Percentiles rank a stretch among this genome's conserved stretches.
phyloP scores from a whole-genome alignment of 2,113 vertebrate species.

The Malaclemys terrapin region DNA sequence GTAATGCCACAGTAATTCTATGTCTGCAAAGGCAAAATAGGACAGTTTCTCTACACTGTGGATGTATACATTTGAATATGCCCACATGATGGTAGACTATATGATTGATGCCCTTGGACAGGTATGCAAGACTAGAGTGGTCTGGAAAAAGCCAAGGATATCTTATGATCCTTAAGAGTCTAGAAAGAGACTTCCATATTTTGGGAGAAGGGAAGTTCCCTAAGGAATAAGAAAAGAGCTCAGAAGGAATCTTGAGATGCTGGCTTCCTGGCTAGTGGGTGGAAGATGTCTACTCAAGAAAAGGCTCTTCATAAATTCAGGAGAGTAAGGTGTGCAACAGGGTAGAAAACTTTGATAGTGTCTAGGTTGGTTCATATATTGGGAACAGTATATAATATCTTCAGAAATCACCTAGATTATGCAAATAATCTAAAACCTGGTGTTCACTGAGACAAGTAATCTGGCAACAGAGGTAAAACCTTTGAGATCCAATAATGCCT shows the following conservation, averaged over 20 bases:
- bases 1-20: no score
- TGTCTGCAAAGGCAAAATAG: no score
- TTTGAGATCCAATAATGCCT: neutral
- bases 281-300: neutral
- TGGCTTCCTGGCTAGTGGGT: neutral
- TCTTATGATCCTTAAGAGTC: neutral
- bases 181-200: neutral
- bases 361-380: neutral
- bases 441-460: neutral
- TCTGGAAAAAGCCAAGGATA: neutral
- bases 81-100: no score
- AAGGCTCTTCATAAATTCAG: neutral
- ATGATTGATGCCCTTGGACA: neutral
- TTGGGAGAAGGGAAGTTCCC: neutral
- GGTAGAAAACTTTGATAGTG: neutral
- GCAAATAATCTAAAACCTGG: neutral
- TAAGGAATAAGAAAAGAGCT: neutral
- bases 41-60: no score
- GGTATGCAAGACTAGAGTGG: neutral
- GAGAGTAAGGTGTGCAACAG: neutral
- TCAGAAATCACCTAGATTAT: neutral
- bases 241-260: neutral
- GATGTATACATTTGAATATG: no score
- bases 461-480: neutral
- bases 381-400: neutral